Evolutionary conservation across 2,113 vertebrate genomes (phyloP).

Genomic region (Procavia capensis): DNA sequence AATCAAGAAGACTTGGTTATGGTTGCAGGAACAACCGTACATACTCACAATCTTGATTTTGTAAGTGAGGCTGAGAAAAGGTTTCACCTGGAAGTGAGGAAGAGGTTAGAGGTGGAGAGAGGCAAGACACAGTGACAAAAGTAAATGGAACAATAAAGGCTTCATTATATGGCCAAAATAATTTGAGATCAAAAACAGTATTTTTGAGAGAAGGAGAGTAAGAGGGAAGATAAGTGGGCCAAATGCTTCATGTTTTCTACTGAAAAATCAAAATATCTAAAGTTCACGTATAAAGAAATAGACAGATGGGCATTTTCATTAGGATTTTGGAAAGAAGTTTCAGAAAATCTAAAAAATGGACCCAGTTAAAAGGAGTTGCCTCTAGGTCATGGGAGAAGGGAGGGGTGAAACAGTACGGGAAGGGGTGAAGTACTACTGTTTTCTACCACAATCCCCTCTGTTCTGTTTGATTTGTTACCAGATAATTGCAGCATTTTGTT

Average conservation of each 20-base stretch:
- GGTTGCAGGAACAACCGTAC: background rate
- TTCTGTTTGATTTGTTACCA: background rate
- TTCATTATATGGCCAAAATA: background rate
- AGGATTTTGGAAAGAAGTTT: background rate
- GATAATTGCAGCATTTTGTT: constrained; percentile 9
- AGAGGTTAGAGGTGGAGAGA: background rate
- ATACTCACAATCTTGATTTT: background rate
- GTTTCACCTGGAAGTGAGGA: background rate
- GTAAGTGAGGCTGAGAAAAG: background rate
- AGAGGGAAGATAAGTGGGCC: background rate
- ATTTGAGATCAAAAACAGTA: background rate
- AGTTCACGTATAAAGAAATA: background rate
- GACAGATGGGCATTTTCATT: background rate
- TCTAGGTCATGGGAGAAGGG: background rate
- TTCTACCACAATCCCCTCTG: background rate
- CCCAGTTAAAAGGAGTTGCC: background rate
- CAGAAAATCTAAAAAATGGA: constrained; percentile 16
- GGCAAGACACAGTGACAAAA: background rate
- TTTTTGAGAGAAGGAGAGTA: background rate
- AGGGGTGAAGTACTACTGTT: background rate
- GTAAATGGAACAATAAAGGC: background rate
- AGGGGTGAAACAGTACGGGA: background rate
- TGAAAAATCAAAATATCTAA: background rate
- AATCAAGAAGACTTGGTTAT: background rate
- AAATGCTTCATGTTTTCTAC: background rate